These are phyloP conservation scores for Otolemur garnettii DNA, from an alignment of 2,113 vertebrate genomes.

Conservation along the genomic window DNA sequence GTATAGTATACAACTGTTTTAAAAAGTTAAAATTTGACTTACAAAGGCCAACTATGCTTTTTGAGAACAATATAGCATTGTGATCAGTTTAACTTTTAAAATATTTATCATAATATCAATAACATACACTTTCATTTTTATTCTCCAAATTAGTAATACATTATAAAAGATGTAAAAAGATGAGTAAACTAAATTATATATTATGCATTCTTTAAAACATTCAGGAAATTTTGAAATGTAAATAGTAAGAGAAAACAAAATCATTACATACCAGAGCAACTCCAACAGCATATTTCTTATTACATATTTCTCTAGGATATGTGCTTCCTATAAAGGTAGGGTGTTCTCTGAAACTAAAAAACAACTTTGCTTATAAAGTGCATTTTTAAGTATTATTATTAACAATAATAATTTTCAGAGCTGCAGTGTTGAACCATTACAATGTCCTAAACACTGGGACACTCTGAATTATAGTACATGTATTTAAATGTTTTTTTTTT, in stretches of 20 bases:
- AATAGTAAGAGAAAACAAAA: neutral
- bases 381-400: neutral
- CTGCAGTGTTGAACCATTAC: neutral
- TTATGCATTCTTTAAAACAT: slow-evolving; percentile 6
- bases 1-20: neutral
- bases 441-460: neutral
- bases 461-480: neutral
- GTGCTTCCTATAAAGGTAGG: slow-evolving; percentile 56
- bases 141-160: neutral
- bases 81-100: neutral
- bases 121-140: neutral
- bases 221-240: slow-evolving; percentile 19
- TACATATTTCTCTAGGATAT: slow-evolving; percentile 63
- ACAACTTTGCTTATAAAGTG: slow-evolving; percentile 11
- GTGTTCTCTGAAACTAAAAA: slow-evolving; percentile 67
- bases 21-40: slow-evolving; percentile 14
- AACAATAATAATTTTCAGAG: slow-evolving; percentile 15
- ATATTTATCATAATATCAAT: neutral
- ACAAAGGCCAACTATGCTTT: neutral
- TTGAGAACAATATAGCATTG: neutral
- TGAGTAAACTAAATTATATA: neutral
- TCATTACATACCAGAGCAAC: slow-evolving; percentile 77
- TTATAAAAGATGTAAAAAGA: neutral
- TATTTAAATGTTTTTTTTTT: neutral
- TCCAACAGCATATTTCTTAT: neutral